Base-by-base conservation (phyloP, 2,888 invertebrate species). In the Nephrotoma appendiculata region DNA sequence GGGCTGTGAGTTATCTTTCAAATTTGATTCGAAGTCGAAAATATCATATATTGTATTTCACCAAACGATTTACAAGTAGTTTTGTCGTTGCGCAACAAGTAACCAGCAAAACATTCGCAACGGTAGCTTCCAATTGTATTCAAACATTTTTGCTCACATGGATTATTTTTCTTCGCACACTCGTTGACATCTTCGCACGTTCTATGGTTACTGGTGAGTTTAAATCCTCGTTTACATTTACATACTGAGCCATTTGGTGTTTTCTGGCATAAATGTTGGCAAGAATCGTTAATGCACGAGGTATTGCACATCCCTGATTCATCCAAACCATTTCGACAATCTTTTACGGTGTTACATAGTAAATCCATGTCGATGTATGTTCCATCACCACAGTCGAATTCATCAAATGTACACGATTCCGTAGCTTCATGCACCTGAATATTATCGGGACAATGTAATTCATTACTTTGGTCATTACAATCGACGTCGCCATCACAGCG, bases 381-480 rank as follows among this genome's bases (percentile, higher is more conserved):
- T 0, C 95, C 95, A 87, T 92, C 92, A 41, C 91, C 92, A 89
- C 95, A 95, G 87, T 91, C 91, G 89, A 93, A 95, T 88, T 92
- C 92, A 88, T 92, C 90, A 52, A 91, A 89, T 88, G 93, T 7
- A 5, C 88, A 87, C 0, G 11, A 0, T 84, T 86, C 57, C 5
- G 43, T 41, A 90, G 89, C 6, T 88, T 88, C 19, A 6, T 85
- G 19, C 15, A 19, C 0, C 89, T 88, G 2, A 87, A 87, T 11
- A 19, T 88, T 88, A 4, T 89, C 89, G 5, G 88, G 43, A 9
- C 93, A 93, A 88, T 93, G 94, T 86, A 93, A 92, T 90, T 97
- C 97, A 89, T 97, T 97, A 0, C 95, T 95, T 11, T 93, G 93
- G 89, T 97, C 96, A 0, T 90, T 90, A 89, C 97, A 97, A 89